A percentile compares a stretch with the other conserved stretches of the same genome.
Conservation (phyloP, 2,113 vertebrate genomes). For the Podilymbus podiceps region DNA sequence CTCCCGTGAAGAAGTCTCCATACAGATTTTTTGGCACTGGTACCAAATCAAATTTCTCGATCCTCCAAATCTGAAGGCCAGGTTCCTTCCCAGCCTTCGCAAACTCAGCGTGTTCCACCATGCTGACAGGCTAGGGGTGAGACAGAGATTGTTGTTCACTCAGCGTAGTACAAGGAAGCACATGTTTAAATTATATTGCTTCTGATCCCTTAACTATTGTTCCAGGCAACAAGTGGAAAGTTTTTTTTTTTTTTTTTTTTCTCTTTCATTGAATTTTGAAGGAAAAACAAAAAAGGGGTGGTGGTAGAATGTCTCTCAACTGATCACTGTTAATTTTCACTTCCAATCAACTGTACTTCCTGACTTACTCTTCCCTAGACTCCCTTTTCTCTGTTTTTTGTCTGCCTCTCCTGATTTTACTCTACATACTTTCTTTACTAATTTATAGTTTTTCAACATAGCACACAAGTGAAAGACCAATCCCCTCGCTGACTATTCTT, state of each 20-base stretch:
- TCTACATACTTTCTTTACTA: not conserved
- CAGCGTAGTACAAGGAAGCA: not conserved
- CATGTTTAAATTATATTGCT: not conserved
- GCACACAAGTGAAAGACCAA: not conserved
- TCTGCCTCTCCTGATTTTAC: not conserved
- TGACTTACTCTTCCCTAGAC: not conserved
- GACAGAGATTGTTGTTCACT: not conserved
- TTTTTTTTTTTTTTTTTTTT: not conserved
- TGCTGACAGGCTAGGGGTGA: slow-evolving; percentile 74
- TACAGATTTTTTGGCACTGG: slow-evolving; percentile 89
- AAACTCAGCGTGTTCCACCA: slow-evolving; percentile 93
- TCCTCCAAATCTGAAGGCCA: slow-evolving; percentile 95
- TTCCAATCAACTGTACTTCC: not conserved
- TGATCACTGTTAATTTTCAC: not conserved
- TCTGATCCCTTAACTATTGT: not conserved
- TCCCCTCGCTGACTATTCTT: not conserved
- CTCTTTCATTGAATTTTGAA: not conserved
- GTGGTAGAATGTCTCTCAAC: not conserved
- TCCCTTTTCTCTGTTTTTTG: not conserved
- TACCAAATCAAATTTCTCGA: slow-evolving; percentile 95
- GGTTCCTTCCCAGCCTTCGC: slow-evolving; percentile 86
- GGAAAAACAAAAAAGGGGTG: fast-evolving
- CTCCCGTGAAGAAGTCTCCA: slow-evolving; percentile 92
- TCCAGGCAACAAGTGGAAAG: not conserved
- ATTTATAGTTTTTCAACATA: not conserved